phyloP scores from a whole-genome alignment of 2,113 vertebrate species.

The Urocynchramus pylzowi region DNA sequence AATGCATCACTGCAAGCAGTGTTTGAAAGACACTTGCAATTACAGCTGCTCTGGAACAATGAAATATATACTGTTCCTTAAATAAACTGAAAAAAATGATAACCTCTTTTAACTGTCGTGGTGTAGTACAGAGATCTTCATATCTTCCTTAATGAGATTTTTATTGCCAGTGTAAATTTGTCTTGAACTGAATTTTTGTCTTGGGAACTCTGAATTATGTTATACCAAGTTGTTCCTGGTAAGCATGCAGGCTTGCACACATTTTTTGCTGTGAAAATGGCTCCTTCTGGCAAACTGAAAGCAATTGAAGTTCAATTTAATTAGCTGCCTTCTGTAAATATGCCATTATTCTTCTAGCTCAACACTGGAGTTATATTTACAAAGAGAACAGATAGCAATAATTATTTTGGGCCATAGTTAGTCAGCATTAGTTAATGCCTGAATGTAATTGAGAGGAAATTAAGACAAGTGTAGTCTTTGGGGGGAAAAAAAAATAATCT shows the following conservation, averaged over 20 bases:
- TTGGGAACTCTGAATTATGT: conserved; percentile 75
- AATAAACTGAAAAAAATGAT: conserved; percentile 68
- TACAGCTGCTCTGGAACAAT: conserved; percentile 58
- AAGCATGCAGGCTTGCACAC: conserved; percentile 57
- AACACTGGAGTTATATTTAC: conserved; percentile 74
- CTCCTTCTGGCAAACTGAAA: conserved; percentile 79
- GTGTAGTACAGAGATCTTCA: conserved; percentile 61
- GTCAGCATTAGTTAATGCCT: conserved; percentile 81
- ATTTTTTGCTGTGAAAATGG: conserved; percentile 75
- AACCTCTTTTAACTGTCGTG: conserved; percentile 56
- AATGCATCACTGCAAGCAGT: conserved; percentile 11
- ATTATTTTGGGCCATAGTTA: conserved; percentile 74
- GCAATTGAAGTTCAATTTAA: conserved; percentile 78
- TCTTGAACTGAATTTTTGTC: conserved; percentile 76
- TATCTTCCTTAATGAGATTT: conserved; percentile 76
- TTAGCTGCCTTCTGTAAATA: conserved; percentile 80
- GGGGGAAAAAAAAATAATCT: background rate
- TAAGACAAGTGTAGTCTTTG: conserved; percentile 65
- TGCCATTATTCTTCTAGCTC: conserved; percentile 74
- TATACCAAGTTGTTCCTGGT: conserved; percentile 65
- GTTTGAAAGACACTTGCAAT: conserved; percentile 51
- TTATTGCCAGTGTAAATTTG: conserved; percentile 74
- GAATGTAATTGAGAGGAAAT: conserved; percentile 71
- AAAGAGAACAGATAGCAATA: conserved; percentile 75
- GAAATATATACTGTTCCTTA: conserved; percentile 68